A percentile compares a stretch with the other conserved stretches of the same genome.
Conservation (phyloP, 2,888 invertebrate genomes). For the Prosapia bicincta region DNA sequence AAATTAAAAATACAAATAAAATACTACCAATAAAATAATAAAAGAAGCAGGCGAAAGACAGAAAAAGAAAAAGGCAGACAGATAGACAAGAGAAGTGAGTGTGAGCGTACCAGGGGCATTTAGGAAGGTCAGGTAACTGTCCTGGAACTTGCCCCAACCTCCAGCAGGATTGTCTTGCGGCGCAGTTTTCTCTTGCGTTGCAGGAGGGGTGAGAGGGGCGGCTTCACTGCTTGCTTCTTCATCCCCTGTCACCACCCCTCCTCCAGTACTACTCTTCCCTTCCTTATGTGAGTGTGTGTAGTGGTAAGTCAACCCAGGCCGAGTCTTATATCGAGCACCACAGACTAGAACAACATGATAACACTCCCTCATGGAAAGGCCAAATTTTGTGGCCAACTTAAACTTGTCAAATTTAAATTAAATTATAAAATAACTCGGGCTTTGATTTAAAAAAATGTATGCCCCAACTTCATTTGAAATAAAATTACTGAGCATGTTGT, state of each 20-base stretch:
- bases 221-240: conserved; percentile 36
- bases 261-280: conserved; percentile 34
- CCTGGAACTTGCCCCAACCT: conserved; percentile 50
- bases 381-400: background rate
- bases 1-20: conserved; percentile 18
- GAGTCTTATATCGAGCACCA: conserved; percentile 94
- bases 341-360: conserved; percentile 66
- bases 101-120: conserved; percentile 43
- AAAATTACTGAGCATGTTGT: background rate
- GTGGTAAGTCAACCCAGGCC: conserved; percentile 94
- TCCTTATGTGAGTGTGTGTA: conserved; percentile 82
- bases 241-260: conserved; percentile 33
- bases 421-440: background rate
- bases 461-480: background rate
- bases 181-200: conserved; percentile 34
- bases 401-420: background rate
- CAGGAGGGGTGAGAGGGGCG: conserved; percentile 19
- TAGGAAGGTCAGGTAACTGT: conserved; percentile 52
- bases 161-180: conserved; percentile 51
- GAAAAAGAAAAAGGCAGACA: conserved; percentile 13
- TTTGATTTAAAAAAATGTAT: background rate
- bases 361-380: conserved; percentile 2
- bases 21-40: conserved; percentile 19
- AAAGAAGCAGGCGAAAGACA: conserved; percentile 12
- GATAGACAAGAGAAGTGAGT: conserved; percentile 25